Evolutionary conservation across 2,888 invertebrate genomes (phyloP).

Genomic region (Melanostoma scalare): DNA sequence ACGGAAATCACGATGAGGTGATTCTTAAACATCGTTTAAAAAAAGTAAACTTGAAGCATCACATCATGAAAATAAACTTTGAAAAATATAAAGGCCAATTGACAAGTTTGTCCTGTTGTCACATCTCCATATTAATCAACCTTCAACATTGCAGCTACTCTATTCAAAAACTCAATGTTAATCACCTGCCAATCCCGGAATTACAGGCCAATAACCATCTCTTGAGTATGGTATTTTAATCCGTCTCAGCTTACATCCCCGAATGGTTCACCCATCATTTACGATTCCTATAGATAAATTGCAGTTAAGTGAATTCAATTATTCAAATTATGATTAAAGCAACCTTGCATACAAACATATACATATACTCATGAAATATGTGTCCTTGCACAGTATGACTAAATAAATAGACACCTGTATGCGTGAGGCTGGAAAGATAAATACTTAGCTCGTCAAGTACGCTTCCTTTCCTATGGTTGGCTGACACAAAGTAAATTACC

Average conservation of each 20-base stretch:
- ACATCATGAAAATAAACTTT: too few species aligned
- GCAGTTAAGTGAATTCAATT: conserved; percentile 66
- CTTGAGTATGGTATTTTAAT: conserved; percentile 12
- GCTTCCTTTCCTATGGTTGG: conserved; percentile 20
- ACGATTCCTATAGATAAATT: conserved; percentile 37
- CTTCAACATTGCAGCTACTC: not conserved
- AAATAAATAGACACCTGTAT: conserved; percentile 66
- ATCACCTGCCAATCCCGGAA: conserved; percentile 12
- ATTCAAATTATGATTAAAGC: conserved; percentile 62
- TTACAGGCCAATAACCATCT: conserved; percentile 24
- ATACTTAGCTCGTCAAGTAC: conserved; percentile 61
- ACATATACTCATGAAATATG: not conserved
- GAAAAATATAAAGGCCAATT: too few species aligned
- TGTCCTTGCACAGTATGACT: conserved; percentile 1
- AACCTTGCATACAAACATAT: conserved; percentile 8
- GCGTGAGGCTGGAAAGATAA: conserved; percentile 41
- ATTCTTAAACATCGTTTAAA: too few species aligned
- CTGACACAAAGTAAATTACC: conserved; percentile 40
- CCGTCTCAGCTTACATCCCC: conserved; percentile 13
- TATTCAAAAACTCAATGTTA: conserved; percentile 33
- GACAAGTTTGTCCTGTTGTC: too few species aligned
- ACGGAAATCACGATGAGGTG: too few species aligned
- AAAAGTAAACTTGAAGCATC: too few species aligned
- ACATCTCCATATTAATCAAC: not conserved
- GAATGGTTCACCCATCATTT: not conserved